Conservation (phyloP, 2,888 invertebrate genomes). For the Pemphredon lugubris region DNA sequence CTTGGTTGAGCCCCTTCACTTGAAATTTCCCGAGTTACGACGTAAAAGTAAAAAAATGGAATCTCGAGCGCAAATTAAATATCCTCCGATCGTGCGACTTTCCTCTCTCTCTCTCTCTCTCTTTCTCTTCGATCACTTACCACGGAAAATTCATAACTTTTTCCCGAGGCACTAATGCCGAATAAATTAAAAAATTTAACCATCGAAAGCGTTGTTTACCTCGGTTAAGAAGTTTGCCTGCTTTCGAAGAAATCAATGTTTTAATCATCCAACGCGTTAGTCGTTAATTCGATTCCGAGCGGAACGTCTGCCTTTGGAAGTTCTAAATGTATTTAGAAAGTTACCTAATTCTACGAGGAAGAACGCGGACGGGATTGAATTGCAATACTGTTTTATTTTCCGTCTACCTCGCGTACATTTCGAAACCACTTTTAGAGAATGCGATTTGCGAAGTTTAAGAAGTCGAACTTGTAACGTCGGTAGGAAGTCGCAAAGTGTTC, state of each 20-base stretch:
- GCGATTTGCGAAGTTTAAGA: constrained; percentile 4
- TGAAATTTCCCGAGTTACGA: constrained; percentile 5
- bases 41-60: background rate
- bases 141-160: too few species aligned
- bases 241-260: too few species aligned
- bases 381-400: background rate
- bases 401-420: background rate
- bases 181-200: too few species aligned
- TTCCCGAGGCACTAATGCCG: too few species aligned
- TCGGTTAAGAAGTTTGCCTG: too few species aligned
- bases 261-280: too few species aligned
- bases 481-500: constrained; percentile 4
- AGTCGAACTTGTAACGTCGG: background rate
- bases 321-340: constrained; percentile 14
- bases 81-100: background rate
- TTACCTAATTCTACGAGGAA: constrained; percentile 2
- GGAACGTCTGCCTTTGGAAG: too few species aligned
- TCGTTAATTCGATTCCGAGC: too few species aligned
- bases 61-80: background rate
- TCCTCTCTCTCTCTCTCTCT: background rate
- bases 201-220: too few species aligned
- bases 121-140: background rate
- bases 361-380: background rate
- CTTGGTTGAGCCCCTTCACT: background rate
- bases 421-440: background rate